These are phyloP conservation scores for Campoletis sonorensis DNA, from an alignment of 1,140 invertebrate genomes.

Conservation along the genomic window DNA sequence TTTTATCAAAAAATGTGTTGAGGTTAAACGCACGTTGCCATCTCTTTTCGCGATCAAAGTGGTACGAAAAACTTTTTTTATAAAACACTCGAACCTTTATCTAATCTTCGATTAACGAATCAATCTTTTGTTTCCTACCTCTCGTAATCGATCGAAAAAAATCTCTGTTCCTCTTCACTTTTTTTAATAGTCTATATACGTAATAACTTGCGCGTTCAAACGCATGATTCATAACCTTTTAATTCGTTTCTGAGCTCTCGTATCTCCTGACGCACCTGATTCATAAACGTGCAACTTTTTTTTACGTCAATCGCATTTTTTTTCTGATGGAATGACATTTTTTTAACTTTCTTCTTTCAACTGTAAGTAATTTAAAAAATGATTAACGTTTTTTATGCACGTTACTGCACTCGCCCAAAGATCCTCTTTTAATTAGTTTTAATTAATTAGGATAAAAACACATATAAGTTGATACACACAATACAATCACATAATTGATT, in stretches of 20 bases:
- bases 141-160: too few relatives aligned
- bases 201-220: too few relatives aligned
- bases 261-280: neutral
- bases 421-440: neutral
- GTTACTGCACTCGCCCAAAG: neutral
- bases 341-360: too few relatives aligned
- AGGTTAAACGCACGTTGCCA: slow-evolving; percentile 72
- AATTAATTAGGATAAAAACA: slow-evolving; percentile 2
- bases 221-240: too few relatives aligned
- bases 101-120: too few relatives aligned
- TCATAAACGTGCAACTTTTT: neutral
- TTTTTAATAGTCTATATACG: too few relatives aligned
- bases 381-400: neutral
- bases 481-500: neutral
- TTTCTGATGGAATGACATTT: too few relatives aligned
- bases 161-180: too few relatives aligned
- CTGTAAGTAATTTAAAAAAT: too few relatives aligned
- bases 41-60: slow-evolving; percentile 76
- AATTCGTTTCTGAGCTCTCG: too few relatives aligned
- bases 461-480: neutral
- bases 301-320: neutral
- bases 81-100: too few relatives aligned
- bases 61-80: slow-evolving; percentile 62
- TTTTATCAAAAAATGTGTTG: slow-evolving; percentile 71
- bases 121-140: too few relatives aligned